Base-by-base conservation (phyloP, 1,140 invertebrate species). In the Procambarus clarkii region DNA sequence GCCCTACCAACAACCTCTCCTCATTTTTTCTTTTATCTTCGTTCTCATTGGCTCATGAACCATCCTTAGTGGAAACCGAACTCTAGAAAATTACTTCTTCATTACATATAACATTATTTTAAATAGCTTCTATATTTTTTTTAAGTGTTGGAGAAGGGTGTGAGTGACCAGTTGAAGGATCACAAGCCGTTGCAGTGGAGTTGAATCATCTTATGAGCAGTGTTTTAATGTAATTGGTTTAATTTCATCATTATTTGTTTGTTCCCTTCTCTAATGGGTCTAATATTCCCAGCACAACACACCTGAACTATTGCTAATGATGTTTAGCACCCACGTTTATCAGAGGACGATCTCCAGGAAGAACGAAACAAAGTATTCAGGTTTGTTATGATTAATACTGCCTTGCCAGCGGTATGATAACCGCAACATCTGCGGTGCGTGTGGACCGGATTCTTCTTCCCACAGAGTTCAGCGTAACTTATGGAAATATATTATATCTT, bases 11-110 rank as follows among this genome's bases (percentile, higher is more conserved):
- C 60, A 50, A 18, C 2, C 48, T 71, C 15, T 24, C n/a, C n/a
- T 76, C 46, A 76, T 54, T 69, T 81, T 89, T 89, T 11, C 60
- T 69, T 82, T 76, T 58, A 54, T 54, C 64, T 80, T 82, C 46
- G 46, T 81, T 18, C n/a, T 79, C 69, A 8, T 45, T 48, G 45
- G 4, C 45, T 54, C 21, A 24, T n/a, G 45, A 74, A 77, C 54
- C 81, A 45, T 69, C 81, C 81, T 64, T 54, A 83, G 4, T 64
- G 58, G 58, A 9, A 48, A 24, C 21, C 64, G 58, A 69, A 83
- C 24, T 54, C 9, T 54, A 5, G 50, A 54, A 54, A 54, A 54
- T 54, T 54, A 54, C 50, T 54, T 54, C n/a, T n/a, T n/a, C n/a
- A n/a, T n/a, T n/a, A n/a, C n/a, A n/a, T n/a, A n/a, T n/a, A n/a